Conservation (phyloP, 2,888 invertebrate genomes). For the Trisateles emortualis region DNA sequence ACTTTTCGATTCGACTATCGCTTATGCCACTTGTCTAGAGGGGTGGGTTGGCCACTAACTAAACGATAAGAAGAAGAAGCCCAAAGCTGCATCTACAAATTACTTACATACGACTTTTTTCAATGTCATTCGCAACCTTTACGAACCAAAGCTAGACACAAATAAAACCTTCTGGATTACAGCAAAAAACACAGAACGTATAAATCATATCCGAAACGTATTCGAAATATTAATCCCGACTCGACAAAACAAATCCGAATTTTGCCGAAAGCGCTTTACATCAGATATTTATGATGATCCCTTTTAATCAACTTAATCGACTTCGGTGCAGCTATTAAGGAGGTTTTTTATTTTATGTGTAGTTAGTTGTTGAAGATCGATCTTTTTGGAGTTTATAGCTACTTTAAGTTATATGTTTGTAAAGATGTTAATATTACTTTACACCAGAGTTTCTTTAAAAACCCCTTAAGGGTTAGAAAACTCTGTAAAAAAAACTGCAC, state of each 20-base stretch:
- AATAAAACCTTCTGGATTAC: constrained; percentile 4
- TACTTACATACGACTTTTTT: neutral
- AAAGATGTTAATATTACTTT: no score
- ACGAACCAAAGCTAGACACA: constrained; percentile 4
- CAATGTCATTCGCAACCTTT: neutral
- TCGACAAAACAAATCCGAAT: constrained; percentile 28
- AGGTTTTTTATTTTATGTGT: constrained; percentile 18
- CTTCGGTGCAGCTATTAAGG: constrained; percentile 39
- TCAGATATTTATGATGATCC: constrained; percentile 39
- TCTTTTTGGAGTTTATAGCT: constrained; percentile 22
- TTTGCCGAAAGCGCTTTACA: constrained; percentile 31
- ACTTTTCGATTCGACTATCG: no score
- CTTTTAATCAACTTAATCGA: constrained; percentile 51
- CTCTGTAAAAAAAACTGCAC: no score
- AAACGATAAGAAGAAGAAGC: no score
- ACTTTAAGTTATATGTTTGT: neutral
- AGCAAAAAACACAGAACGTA: constrained; percentile 18
- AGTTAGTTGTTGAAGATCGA: constrained; percentile 13
- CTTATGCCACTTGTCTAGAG: no score
- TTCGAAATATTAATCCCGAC: constrained; percentile 32
- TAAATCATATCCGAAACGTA: constrained; percentile 19
- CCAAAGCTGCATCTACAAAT: neutral
- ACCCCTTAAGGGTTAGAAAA: no score
- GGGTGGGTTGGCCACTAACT: no score
- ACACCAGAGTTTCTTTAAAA: no score